phyloP scores from a whole-genome alignment of 2,113 vertebrate species.

The Rhynchopsitta pachyrhyncha region DNA sequence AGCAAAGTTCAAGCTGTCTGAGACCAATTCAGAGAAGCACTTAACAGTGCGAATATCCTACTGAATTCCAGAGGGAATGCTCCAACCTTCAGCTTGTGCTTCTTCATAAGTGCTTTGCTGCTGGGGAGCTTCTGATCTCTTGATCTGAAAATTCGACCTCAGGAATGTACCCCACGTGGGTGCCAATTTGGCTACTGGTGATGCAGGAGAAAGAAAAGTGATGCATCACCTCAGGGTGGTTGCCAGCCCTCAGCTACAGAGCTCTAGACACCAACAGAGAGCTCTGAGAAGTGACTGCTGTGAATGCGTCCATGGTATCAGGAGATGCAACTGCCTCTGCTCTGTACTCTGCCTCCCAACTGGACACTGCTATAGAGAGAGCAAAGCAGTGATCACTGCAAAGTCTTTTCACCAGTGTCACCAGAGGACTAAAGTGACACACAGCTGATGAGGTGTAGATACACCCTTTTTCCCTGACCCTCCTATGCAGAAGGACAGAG shows the following conservation, averaged over 20 bases:
- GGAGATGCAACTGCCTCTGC: fast-evolving
- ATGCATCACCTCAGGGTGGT: background rate
- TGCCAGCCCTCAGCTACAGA: background rate
- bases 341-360: fast-evolving
- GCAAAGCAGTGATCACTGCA: background rate
- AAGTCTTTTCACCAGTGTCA: background rate
- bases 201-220: background rate
- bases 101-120: background rate
- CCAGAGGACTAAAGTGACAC: background rate
- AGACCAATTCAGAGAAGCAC: background rate
- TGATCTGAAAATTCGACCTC: background rate
- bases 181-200: background rate
- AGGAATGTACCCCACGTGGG: background rate
- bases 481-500: background rate
- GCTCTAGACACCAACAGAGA: background rate
- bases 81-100: background rate
- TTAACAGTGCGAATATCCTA: background rate
- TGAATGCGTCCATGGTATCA: background rate
- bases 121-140: background rate
- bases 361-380: background rate
- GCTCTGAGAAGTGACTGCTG: background rate
- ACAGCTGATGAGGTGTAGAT: background rate
- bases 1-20: conserved; percentile 7
- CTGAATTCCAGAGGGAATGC: background rate
- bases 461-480: background rate